Evolutionary conservation across 2,797 vertebrate species (phyloP).

Genomic region (Falco columbarius): DNA sequence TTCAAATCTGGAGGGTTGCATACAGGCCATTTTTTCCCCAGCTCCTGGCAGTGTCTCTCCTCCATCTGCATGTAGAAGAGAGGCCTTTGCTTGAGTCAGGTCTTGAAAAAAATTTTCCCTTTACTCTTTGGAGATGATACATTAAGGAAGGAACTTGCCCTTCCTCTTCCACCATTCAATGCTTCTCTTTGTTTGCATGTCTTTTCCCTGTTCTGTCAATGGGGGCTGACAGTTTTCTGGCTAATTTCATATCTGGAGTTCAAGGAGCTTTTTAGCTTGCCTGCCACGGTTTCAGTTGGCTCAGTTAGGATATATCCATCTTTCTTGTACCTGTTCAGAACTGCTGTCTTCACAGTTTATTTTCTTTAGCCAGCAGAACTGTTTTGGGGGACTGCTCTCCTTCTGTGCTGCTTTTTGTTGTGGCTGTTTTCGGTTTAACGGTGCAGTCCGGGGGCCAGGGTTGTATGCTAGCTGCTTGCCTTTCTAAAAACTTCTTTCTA

Average conservation of each 20-base stretch:
- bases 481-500: background rate
- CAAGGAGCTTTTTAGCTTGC: background rate
- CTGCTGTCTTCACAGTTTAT: background rate
- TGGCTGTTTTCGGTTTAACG: background rate
- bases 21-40: background rate
- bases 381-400: background rate
- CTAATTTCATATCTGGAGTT: background rate
- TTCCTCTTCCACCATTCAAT: background rate
- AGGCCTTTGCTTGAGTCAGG: background rate
- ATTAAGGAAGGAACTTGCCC: background rate
- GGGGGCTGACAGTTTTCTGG: background rate
- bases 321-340: background rate
- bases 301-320: background rate
- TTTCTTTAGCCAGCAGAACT: background rate
- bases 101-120: background rate
- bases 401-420: background rate
- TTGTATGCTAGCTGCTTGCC: background rate
- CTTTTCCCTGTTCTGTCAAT: background rate
- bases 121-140: background rate
- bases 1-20: background rate
- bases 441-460: accelerated
- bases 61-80: background rate
- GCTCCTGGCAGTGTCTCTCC: background rate
- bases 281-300: background rate
- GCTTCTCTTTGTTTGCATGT: background rate